Percentiles rank a stretch among this genome's conserved stretches.
Evolutionary conservation across 2,888 invertebrate species (phyloP).

Genomic region (Thyatira batis): DNA sequence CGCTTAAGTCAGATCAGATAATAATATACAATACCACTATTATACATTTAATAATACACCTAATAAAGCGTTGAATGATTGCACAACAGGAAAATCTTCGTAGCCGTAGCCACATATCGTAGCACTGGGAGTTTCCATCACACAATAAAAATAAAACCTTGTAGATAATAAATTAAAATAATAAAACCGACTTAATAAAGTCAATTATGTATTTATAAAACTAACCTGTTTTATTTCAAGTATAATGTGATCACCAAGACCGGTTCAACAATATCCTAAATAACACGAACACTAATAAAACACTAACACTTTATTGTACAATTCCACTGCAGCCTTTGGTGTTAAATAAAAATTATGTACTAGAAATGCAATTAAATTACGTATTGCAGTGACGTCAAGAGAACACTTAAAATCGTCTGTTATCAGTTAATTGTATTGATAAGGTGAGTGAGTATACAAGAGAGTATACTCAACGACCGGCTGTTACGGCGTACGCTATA

Average conservation of each 20-base stretch:
- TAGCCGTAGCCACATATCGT: too few species aligned
- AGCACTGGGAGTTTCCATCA: background rate
- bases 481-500: slow-evolving; percentile 42
- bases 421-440: slow-evolving; percentile 63
- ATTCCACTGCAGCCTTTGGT: slow-evolving; percentile 13
- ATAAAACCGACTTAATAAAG: background rate
- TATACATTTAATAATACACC: too few species aligned
- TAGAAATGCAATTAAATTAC: background rate
- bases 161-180: too few species aligned
- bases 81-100: background rate
- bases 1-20: too few species aligned
- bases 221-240: slow-evolving; percentile 6
- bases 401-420: slow-evolving; percentile 45
- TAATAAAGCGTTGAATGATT: too few species aligned
- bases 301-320: slow-evolving; percentile 3
- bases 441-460: slow-evolving; percentile 33
- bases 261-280: slow-evolving; percentile 13
- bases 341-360: slow-evolving; percentile 2
- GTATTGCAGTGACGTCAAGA: slow-evolving; percentile 38
- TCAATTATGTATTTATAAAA: background rate
- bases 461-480: slow-evolving; percentile 40
- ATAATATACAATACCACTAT: too few species aligned
- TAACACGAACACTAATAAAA: slow-evolving; percentile 16
- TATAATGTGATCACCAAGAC: slow-evolving; percentile 10
- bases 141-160: background rate